Evolutionary conservation across 2,888 invertebrate genomes (phyloP), one percentile per base, ranked within the genome.

Genomic region (Xestia sexstrigata): DNA sequence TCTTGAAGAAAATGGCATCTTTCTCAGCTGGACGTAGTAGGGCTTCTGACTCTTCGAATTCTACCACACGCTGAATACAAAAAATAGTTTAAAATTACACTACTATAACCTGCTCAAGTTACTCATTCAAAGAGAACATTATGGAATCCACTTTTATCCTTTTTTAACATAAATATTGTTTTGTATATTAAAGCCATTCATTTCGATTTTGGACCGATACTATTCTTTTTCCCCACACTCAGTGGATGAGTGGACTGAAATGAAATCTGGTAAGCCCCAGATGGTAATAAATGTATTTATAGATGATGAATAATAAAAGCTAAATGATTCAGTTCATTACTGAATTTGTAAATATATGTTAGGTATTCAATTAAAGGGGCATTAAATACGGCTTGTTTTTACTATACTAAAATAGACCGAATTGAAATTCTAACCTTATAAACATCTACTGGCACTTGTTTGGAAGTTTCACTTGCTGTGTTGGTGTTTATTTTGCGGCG

Each of bases 21-120:
- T 97, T 97, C 71, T 97, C 97, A 2, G 98, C 97, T 63, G 97
- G 97, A 66, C 98, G 95, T 71, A 96, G 93, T 72, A 97, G 95
- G 1, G 98, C 98, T 95, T 98, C 98, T 45, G 97, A 96, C 92
- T 98, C 98, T 93, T 98, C 98, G 89, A 97, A 97, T 79, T 97
- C 97, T 52, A 98, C 97, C 45, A 98, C 98, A 91, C 97, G 97
- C 98, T 98, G 75, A 66, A 81, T 42, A 62, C 39, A 67, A 67
- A 23, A 65, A 35, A 47, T 30, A 52, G 20, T n/a, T 49, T 23
- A 11, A 60, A 70, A 74, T 30, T 8, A 3, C 9, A 75, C 3
- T n/a, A 74, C 9, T 60, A 7, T 47, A 35, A 69, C 9, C 30
- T 13, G 17, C 9, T 55, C 42, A 30, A 74, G 55, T 20, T n/a